These are phyloP conservation scores for Mycetomoellerius zeteki DNA, from an alignment of 1,140 invertebrate species.

Conservation along the genomic window DNA sequence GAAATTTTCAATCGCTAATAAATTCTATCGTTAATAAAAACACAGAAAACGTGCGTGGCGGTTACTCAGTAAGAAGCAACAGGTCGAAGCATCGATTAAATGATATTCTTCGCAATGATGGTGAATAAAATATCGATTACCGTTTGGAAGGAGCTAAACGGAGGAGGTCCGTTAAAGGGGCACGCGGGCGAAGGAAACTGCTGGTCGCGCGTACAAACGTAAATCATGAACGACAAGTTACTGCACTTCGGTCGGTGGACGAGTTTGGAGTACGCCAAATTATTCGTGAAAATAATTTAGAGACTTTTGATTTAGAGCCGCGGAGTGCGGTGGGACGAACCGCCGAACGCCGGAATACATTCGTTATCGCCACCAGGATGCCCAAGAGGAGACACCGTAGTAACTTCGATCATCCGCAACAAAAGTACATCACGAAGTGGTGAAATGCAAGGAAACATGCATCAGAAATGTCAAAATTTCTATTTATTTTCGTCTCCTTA, in stretches of 20 bases:
- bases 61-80: neutral
- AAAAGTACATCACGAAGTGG: neutral
- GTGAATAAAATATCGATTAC: conserved; percentile 37
- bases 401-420: neutral
- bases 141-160: neutral
- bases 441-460: neutral
- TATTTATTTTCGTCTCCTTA: neutral
- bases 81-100: conserved; percentile 47
- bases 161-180: conserved; percentile 5
- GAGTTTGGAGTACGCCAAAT: conserved; percentile 59
- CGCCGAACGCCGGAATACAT: conserved; percentile 54
- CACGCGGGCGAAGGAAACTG: neutral
- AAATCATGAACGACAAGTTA: conserved; percentile 54
- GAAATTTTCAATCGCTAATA: neutral
- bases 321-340: conserved; percentile 48
- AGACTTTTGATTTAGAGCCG: conserved; percentile 64
- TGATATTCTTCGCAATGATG: conserved; percentile 33
- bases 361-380: conserved; percentile 50
- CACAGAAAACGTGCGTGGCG: neutral
- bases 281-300: conserved; percentile 64
- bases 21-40: conserved; percentile 48
- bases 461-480: neutral
- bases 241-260: conserved; percentile 15
- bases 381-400: neutral
- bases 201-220: conserved; percentile 18